Evolutionary conservation across 1,140 invertebrate genomes (phyloP).

Genomic region (Thaumetopoea pityocampa): DNA sequence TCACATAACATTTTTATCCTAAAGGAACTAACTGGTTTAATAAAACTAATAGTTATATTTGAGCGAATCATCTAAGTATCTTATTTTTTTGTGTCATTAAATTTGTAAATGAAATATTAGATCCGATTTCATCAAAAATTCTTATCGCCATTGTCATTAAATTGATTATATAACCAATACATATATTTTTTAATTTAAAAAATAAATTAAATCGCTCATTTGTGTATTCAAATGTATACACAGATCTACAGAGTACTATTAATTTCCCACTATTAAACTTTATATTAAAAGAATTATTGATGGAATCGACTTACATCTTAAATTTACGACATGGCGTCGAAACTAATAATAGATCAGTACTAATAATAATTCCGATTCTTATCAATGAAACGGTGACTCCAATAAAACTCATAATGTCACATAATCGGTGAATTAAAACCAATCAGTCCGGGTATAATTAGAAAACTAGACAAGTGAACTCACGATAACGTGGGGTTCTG

Average conservation of each 20-base stretch:
- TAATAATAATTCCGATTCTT: not conserved
- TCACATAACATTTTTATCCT: conserved; percentile 23
- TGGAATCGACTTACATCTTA: too few relatives aligned
- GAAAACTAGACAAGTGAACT: too few relatives aligned
- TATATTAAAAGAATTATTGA: too few relatives aligned
- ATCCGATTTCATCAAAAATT: conserved; percentile 5
- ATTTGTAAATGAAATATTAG: not conserved
- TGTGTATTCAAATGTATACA: too few relatives aligned
- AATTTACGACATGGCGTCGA: too few relatives aligned
- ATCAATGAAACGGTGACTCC: conserved; percentile 13
- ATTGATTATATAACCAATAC: conserved; percentile 8
- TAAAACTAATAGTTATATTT: conserved; percentile 43
- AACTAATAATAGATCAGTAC: too few relatives aligned
- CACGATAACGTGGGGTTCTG: too few relatives aligned
- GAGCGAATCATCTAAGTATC: conserved; percentile 29
- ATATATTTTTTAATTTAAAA: conserved; percentile 2
- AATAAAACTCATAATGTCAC: conserved; percentile 37
- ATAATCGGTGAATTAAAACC: conserved; percentile 41
- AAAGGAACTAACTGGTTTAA: conserved; percentile 58
- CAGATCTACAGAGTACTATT: too few relatives aligned
- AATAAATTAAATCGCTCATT: too few relatives aligned
- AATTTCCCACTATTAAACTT: too few relatives aligned
- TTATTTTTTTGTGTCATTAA: conserved; percentile 8
- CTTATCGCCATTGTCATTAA: not conserved
- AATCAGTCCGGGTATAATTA: conserved; percentile 54